These are phyloP conservation scores for Morone chrysops DNA, from an alignment of 2,113 vertebrate genomes.

Conservation along the genomic window DNA sequence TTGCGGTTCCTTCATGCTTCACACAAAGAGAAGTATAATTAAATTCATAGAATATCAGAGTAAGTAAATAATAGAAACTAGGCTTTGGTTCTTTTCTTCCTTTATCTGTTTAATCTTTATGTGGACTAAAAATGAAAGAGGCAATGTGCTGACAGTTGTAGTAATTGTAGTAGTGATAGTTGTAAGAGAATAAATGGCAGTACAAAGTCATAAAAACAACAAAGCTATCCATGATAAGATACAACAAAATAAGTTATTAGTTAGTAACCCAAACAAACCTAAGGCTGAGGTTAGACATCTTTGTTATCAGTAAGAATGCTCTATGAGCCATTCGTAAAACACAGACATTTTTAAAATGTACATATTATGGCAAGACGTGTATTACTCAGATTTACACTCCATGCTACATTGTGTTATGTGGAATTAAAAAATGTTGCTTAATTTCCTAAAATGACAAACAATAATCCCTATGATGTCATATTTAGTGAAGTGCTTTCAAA, in stretches of 20 bases:
- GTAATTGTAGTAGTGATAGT: background rate
- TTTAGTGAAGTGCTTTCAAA: too few species aligned
- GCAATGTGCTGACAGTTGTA: background rate
- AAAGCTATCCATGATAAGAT: background rate
- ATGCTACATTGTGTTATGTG: too few species aligned
- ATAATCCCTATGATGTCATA: background rate
- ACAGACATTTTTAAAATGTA: background rate
- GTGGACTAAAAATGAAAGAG: background rate
- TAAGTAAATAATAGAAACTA: too few species aligned
- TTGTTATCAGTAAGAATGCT: background rate
- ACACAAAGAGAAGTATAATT: too few species aligned
- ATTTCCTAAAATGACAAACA: background rate
- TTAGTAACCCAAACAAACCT: background rate
- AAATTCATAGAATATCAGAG: too few species aligned
- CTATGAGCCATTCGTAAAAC: background rate
- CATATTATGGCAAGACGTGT: background rate
- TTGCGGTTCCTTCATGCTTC: too few species aligned
- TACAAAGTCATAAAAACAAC: background rate
- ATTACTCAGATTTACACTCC: too few species aligned
- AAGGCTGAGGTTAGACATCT: background rate
- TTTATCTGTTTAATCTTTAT: background rate
- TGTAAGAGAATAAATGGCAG: slow-evolving; percentile 12
- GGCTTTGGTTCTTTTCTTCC: background rate
- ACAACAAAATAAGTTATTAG: background rate
- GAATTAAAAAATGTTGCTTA: background rate